Percentiles rank a stretch among this genome's conserved stretches.
Evolutionary conservation across 2,888 invertebrate species (phyloP).

Genomic region (Tetranychus truncatus): DNA sequence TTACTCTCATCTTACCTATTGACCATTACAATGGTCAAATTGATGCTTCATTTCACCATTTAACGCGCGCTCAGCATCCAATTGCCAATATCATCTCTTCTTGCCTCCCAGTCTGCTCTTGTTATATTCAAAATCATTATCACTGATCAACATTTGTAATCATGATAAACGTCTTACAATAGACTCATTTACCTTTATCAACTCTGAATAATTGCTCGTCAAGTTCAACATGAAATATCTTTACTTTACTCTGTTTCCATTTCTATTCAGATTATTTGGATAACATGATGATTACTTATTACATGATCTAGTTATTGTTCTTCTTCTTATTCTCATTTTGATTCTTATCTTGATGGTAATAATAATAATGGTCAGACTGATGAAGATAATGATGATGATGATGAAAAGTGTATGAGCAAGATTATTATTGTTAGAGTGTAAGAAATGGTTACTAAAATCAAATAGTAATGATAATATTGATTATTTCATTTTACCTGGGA

Average conservation of each 20-base stretch:
- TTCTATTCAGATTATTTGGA: neutral
- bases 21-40: neutral
- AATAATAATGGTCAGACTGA: neutral
- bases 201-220: neutral
- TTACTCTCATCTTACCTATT: neutral
- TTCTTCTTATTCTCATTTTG: no score
- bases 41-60: neutral
- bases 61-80: neutral
- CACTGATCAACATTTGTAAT: neutral
- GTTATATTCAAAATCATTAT: neutral
- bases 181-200: neutral
- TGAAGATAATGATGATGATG: neutral
- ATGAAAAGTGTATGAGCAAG: neutral
- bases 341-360: neutral
- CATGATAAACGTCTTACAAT: neutral
- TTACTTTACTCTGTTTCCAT: neutral
- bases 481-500: neutral
- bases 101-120: neutral
- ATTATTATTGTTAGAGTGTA: neutral
- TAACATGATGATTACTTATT: neutral
- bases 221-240: neutral
- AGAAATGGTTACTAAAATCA: neutral
- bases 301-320: neutral
- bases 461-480: neutral
- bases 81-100: neutral